Evolutionary conservation across 2,888 invertebrate species (phyloP).

Genomic region (Notocelia uddmanniana): DNA sequence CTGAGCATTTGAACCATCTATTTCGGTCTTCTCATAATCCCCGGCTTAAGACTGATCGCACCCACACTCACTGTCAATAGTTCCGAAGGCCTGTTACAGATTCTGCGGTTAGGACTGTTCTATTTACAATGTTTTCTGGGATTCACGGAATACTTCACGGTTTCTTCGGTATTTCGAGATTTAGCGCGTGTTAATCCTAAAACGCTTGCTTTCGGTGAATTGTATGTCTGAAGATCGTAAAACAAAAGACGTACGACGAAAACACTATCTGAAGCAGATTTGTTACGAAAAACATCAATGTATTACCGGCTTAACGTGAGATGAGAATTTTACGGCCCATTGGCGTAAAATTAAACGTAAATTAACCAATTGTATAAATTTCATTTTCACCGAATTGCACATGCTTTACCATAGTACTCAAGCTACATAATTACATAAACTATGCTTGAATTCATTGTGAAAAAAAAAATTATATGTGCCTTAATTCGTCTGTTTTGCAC

Average conservation of each 20-base stretch:
- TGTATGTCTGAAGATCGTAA: conserved; percentile 48
- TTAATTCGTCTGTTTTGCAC: too few relatives aligned
- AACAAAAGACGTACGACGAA: conserved; percentile 43
- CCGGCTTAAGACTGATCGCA: conserved; percentile 84
- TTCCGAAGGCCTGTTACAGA: conserved; percentile 81
- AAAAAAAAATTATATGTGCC: too few relatives aligned
- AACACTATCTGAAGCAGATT: conserved; percentile 36
- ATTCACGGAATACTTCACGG: conserved; percentile 78
- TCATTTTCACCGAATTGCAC: background rate
- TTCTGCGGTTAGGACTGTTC: conserved; percentile 80
- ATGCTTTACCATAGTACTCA: background rate
- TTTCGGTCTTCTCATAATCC: conserved; percentile 86
- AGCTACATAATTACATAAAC: too few relatives aligned
- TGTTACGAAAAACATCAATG: conserved; percentile 43
- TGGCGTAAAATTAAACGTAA: background rate
- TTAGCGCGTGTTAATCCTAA: conserved; percentile 63
- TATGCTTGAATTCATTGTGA: too few relatives aligned
- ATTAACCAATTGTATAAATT: background rate
- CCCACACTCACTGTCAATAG: conserved; percentile 86
- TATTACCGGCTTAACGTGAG: conserved; percentile 34
- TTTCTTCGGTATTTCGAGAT: conserved; percentile 74
- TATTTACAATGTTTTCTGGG: conserved; percentile 71
- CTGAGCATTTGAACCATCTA: conserved; percentile 83
- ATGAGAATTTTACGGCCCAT: conserved; percentile 6
- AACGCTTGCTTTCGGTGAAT: conserved; percentile 67